These are phyloP conservation scores for Paracentrotus lividus DNA, from an alignment of 53 echinoderm and acorn worm genomes.

Conservation along the genomic window DNA sequence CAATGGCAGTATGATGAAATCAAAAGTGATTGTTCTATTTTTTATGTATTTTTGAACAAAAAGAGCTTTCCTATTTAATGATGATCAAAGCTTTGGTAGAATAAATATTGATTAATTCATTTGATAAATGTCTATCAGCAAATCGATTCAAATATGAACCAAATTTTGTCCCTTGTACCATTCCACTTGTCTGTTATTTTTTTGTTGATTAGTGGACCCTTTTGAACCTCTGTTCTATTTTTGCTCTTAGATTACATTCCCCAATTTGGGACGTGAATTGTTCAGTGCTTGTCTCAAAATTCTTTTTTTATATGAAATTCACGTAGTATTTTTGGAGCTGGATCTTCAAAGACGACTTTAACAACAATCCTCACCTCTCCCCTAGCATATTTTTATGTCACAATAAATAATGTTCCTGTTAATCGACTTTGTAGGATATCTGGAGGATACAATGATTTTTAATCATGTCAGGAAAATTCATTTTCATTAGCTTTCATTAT, in stretches of 20 bases:
- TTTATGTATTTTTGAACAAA: constrained; percentile 64
- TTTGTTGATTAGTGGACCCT: background rate
- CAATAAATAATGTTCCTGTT: background rate
- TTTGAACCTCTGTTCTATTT: background rate
- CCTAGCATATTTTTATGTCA: background rate
- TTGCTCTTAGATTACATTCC: constrained; percentile 25
- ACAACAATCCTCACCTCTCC: background rate
- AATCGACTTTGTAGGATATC: no score
- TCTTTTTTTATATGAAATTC: background rate
- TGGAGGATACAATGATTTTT: no score
- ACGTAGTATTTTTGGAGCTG: background rate
- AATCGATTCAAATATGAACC: background rate
- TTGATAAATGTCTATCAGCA: constrained; percentile 19
- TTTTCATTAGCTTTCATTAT: background rate
- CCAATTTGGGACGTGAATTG: background rate
- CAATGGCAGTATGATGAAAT: constrained; percentile 16
- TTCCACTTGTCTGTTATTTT: constrained; percentile 8
- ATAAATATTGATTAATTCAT: background rate
- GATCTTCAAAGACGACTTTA: background rate
- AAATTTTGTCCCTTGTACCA: constrained; percentile 20
- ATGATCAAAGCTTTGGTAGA: constrained; percentile 8
- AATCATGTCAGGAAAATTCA: no score
- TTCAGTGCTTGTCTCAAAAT: background rate
- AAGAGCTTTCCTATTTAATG: constrained; percentile 54
- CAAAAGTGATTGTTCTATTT: constrained; percentile 29